Evolutionary conservation across 2,113 vertebrate genomes (phyloP).

Genomic region (Dryoscopus gambensis): DNA sequence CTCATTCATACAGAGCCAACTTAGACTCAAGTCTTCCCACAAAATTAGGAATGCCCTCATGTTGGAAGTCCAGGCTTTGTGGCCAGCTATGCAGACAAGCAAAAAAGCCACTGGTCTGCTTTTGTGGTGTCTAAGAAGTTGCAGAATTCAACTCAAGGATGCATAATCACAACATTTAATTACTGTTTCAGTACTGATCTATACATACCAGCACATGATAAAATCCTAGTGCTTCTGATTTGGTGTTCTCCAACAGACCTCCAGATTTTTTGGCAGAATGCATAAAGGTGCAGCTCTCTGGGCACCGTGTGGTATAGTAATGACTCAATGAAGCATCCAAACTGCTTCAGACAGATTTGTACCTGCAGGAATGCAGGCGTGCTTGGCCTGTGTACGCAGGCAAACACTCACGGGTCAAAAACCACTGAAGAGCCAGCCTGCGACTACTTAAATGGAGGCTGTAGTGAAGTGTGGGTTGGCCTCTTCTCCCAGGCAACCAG

Average conservation of each 20-base stretch:
- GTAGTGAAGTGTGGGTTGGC: background rate
- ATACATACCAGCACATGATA: background rate
- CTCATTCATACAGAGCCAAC: background rate
- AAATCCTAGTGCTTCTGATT: background rate
- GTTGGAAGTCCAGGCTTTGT: background rate
- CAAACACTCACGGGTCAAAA: background rate
- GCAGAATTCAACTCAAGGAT: background rate
- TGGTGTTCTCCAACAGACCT: background rate
- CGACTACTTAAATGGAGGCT: background rate
- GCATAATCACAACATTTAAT: background rate
- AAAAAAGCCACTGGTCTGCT: background rate
- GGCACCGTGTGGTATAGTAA: background rate
- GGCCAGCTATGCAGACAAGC: background rate
- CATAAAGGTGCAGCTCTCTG: background rate
- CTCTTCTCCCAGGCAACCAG: background rate
- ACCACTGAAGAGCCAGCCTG: background rate
- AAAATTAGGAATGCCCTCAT: background rate
- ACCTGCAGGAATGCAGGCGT: background rate
- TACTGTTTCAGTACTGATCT: background rate
- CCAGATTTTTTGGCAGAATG: background rate
- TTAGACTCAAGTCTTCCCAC: background rate
- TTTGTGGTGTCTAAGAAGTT: background rate
- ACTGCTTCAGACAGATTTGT: background rate
- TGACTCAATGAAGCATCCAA: background rate
- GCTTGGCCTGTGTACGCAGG: background rate